Evolutionary conservation across 1,140 invertebrate species (phyloP).

Genomic region (Stegodyphus mimosarum): DNA sequence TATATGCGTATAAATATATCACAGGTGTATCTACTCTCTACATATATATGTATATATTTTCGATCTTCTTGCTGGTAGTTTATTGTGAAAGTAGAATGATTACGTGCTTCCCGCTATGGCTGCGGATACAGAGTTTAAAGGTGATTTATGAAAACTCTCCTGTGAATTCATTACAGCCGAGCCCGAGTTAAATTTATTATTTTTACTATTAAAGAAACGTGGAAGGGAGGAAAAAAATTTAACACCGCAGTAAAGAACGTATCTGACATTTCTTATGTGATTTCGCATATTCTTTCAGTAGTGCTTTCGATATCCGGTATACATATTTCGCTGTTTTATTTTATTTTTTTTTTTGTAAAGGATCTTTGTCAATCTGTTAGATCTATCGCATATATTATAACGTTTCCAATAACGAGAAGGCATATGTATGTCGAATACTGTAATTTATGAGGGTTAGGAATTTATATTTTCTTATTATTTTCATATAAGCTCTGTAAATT

Average conservation of each 20-base stretch:
- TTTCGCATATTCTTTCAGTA: background rate
- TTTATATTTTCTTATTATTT: too few relatives aligned
- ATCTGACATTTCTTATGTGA: background rate
- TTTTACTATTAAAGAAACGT: background rate
- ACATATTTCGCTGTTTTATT: too few relatives aligned
- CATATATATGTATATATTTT: conserved; percentile 19
- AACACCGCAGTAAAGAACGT: background rate
- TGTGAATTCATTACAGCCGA: conserved; percentile 12
- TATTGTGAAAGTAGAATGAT: conserved; percentile 14
- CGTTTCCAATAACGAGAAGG: too few relatives aligned
- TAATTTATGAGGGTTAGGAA: too few relatives aligned
- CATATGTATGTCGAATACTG: too few relatives aligned
- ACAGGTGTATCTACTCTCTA: too few relatives aligned
- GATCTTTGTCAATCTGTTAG: too few relatives aligned
- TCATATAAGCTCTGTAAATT: too few relatives aligned
- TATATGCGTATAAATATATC: background rate
- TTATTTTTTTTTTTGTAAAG: too few relatives aligned
- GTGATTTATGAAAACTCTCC: conserved; percentile 36
- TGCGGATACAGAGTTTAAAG: conserved; percentile 32
- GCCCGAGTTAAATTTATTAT: conserved; percentile 8
- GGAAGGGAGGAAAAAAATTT: background rate
- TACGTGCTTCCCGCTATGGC: background rate
- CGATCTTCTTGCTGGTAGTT: background rate
- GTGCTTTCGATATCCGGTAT: conserved; percentile 1
- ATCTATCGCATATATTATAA: too few relatives aligned